Evolutionary conservation across 2,888 invertebrate species (phyloP).

Genomic region (Hedychridium roseum): DNA sequence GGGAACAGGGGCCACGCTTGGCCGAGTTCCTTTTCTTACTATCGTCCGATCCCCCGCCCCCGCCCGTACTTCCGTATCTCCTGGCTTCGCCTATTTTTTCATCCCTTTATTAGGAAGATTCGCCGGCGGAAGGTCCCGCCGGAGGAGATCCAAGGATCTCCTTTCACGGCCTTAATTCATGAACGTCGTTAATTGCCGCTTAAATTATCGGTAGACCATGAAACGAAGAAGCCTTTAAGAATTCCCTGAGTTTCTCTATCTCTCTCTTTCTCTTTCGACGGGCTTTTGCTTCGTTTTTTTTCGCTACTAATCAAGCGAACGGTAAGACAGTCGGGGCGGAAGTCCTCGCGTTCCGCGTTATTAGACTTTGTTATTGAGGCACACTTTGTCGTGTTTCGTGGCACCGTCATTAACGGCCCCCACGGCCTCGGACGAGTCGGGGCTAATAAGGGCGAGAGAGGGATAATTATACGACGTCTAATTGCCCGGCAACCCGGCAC

Average conservation of each 20-base stretch:
- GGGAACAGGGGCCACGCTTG: constrained; percentile 9
- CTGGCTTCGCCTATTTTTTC: constrained; percentile 14
- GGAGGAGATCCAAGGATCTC: constrained; percentile 1
- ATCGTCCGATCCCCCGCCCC: too few species aligned
- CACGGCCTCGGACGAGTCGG: constrained; percentile 16
- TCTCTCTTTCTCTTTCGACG: constrained; percentile 3
- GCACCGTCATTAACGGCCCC: constrained; percentile 26
- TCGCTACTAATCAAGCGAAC: too few species aligned
- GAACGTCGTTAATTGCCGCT: constrained; percentile 51
- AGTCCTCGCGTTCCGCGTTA: constrained; percentile 13
- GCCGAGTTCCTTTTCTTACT: constrained; percentile 19
- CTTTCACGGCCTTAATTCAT: constrained; percentile 33
- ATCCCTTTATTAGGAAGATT: constrained; percentile 19
- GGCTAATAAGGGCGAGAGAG: constrained; percentile 33
- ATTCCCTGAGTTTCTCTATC: too few species aligned
- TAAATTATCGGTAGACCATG: constrained; percentile 25
- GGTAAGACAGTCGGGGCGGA: neutral
- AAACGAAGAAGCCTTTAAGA: too few species aligned
- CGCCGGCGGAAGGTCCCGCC: constrained; percentile 4
- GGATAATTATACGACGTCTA: constrained; percentile 52
- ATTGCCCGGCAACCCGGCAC: constrained; percentile 43
- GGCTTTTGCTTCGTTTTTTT: neutral
- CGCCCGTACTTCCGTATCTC: neutral
- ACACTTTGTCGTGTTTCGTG: constrained; percentile 6
- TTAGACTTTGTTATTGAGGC: constrained; percentile 28